Evolutionary conservation across 1,140 invertebrate species (phyloP), one percentile per base, ranked within the genome.

Genomic region (Dendrolimus punctatus): DNA sequence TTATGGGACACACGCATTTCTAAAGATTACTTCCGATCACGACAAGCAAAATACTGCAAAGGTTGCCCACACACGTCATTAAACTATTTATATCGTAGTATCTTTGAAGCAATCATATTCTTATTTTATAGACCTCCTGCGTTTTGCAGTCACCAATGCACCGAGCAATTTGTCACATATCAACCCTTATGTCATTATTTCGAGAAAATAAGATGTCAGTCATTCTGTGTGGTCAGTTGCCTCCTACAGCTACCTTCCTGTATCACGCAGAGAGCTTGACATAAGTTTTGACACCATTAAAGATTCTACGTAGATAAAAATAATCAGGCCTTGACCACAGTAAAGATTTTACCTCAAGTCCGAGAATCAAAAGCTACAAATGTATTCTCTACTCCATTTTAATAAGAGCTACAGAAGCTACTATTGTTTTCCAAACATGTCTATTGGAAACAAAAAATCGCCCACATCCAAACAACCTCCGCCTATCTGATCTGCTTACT

Each of bases 221-320:
- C 57, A 23, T 2, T 23, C 23, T 83, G 80, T 80, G 82, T 80
- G 82, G 71, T 71, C 68, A 68, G 46, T 58, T 66, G 65, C 78
- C 71, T 71, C 76, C 69, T 74, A 68, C 71, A 71, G 66, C 60
- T 58, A 80, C 70, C 76, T 85, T 85, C 80, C 82, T 84, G 82
- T 82, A 64, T 68, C 82, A 82, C 71, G 76, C 74, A 64, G 80
- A 57, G 82, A 53, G 52, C 67, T 72, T 76, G 80, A 85, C 82
- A 85, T 71, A 62, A 66, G 73, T 82, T 85, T 85, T 85, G 82
- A 85, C 80, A 73, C 82, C 73, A 77, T 82, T 78, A 78, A 47
- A 73, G 82, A 85, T 84, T 80, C 61, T 46, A 45, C 42, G 48
- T 37, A 79, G 78, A 85, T 83, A 85, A 83, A 71, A 73, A 80